phyloP scores from a whole-genome alignment of 2,113 vertebrate genomes.

The Sinocyclocheilus rhinocerous region DNA sequence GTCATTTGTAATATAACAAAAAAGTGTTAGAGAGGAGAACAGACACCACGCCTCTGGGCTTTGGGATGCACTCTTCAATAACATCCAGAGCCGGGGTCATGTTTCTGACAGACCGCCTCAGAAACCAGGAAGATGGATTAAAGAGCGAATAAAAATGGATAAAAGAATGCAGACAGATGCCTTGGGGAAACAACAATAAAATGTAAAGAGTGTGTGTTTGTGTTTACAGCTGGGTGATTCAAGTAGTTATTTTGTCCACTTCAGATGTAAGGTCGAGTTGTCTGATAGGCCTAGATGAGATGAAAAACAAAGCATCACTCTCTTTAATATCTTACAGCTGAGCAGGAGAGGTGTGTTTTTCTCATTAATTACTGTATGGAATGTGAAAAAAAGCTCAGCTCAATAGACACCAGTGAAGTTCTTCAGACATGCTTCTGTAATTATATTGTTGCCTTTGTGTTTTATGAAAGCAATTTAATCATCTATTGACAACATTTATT shows the following conservation, averaged over 20 bases:
- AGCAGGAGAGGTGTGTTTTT: background rate
- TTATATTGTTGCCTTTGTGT: background rate
- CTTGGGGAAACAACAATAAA: background rate
- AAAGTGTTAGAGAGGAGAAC: background rate
- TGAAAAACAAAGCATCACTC: too few relatives aligned
- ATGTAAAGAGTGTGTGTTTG: background rate
- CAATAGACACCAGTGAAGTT: background rate
- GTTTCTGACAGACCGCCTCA: background rate
- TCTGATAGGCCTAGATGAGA: background rate
- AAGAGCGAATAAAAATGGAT: constrained; percentile 2
- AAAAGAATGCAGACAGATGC: background rate
- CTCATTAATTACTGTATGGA: background rate
- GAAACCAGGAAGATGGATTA: background rate
- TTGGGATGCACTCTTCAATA: constrained; percentile 14
- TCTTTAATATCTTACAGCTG: background rate
- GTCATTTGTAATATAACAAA: constrained; percentile 18
- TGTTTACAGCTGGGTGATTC: background rate
- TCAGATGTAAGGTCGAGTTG: background rate
- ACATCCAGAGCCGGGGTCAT: background rate
- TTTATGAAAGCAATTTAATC: background rate
- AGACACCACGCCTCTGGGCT: constrained; percentile 1
- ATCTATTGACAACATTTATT: background rate
- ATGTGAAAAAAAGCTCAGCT: background rate
- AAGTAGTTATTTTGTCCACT: background rate
- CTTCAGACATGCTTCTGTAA: background rate